Base-by-base conservation (phyloP, 2,797 vertebrate genomes). In the Tokudaia tokunoshimensis region DNA sequence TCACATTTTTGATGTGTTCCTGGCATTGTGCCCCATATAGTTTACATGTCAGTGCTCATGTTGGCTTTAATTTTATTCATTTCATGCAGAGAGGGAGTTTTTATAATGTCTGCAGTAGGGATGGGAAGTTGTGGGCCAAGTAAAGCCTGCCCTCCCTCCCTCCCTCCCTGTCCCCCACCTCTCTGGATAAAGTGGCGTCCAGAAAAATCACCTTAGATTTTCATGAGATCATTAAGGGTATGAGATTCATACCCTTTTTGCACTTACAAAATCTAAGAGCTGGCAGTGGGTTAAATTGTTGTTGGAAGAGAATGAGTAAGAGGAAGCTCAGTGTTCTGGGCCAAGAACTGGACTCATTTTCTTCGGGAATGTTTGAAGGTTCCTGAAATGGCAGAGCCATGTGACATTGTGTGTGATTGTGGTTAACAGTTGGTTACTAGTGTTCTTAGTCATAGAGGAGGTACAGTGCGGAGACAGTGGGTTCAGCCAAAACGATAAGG, bases 1-100 rank as follows among this genome's bases (percentile, higher is more conserved):
- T 92, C 82, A 90, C 13, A 75, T 26, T 57, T 93, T 93, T 75
- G 17, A 74, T 41, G 50, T 89, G 26, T 86, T 91, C 24, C 52
- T 88, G 24, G 24, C 17, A 3, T 89, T 85, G 29, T 63, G 20
- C 52, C 2, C 26, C 22, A 22, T 61, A 3, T 44, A 19, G 80
- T 65, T 72, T 76, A 44, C 31, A 34, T 74, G 31, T 72, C 50
- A 72, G 0, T 87, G 86, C 19, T 80, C 17, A 88, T 47, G 47
- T 29, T 83, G 44, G 26, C 84, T 93, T 93, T 9, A 55, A 3
- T 74, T 67, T 81, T 79, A 55, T 75, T 7, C 92, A 26, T 80
- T 26, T 83, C 26, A n/a, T 81, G 22, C 19, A 87, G 26, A 91
- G 20, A 50, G 57, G n/a, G 44, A 86, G 41, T 81, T 86, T 84